Conservation (phyloP, 2,113 vertebrate species). For the Marmota flaviventris region DNA sequence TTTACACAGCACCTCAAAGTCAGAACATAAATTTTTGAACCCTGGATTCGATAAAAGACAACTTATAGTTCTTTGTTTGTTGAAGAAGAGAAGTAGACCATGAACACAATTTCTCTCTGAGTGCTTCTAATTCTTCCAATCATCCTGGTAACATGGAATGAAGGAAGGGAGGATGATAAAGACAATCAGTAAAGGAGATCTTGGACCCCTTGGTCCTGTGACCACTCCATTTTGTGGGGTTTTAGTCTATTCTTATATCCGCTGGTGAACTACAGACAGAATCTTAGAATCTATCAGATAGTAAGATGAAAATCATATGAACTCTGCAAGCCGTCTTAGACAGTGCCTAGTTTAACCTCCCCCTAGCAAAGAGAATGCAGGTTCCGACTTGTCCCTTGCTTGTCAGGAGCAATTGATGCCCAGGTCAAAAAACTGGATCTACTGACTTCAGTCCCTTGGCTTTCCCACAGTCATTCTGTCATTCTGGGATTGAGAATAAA, state of each 20-base stretch:
- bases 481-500: neutral
- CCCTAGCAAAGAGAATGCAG: neutral
- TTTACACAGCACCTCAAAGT: neutral
- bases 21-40: conserved; percentile 43
- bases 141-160: neutral
- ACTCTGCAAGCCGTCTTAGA: neutral
- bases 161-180: neutral
- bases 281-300: neutral
- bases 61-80: conserved; percentile 9
- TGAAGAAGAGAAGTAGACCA: conserved; percentile 46
- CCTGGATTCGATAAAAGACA: neutral
- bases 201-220: neutral
- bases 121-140: neutral
- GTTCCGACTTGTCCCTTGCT: neutral
- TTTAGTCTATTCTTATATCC: neutral
- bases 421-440: neutral
- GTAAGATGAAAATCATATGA: neutral
- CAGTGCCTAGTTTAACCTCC: neutral
- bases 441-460: neutral
- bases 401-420: neutral
- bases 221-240: neutral
- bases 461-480: neutral
- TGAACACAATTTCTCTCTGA: neutral
- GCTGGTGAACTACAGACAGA: neutral
- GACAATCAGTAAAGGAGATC: neutral